Conservation (phyloP, 2,797 vertebrate genomes). For the Silurus lanzhouensis region DNA sequence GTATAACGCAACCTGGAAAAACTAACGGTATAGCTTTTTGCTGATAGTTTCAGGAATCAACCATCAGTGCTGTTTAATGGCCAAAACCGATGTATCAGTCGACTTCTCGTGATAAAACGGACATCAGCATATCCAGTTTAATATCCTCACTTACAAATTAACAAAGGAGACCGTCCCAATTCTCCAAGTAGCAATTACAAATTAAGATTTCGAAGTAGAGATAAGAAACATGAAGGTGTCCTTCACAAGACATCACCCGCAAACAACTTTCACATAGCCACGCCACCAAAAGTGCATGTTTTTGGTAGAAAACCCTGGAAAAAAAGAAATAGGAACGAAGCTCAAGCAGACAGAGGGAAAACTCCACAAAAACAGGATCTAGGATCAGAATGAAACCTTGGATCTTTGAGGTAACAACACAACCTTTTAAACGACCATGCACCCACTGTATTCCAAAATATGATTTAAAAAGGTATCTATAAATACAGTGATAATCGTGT, state of each 20-base stretch:
- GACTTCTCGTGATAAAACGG: no score
- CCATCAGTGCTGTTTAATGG: no score
- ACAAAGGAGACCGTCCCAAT: neutral
- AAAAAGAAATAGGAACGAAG: no score
- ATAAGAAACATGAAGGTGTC: neutral
- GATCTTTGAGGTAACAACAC: neutral
- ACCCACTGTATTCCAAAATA: neutral
- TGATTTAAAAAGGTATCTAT: neutral
- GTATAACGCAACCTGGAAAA: no score
- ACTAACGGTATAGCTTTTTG: no score
- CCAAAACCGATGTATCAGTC: no score
- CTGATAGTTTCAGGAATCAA: no score
- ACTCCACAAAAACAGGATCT: neutral
- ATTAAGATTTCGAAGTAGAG: neutral
- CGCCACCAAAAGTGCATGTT: no score
- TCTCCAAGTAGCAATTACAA: neutral
- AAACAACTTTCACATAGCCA: no score
- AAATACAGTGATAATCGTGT: neutral
- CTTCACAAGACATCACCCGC: neutral
- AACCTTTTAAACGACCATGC: neutral
- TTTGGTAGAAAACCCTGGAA: neutral
- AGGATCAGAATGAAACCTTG: neutral
- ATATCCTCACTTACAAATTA: no score
- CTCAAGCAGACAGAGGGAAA: neutral
- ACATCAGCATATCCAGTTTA: no score